Evolutionary conservation across 2,797 vertebrate genomes (phyloP).

Genomic region (Menidia menidia): DNA sequence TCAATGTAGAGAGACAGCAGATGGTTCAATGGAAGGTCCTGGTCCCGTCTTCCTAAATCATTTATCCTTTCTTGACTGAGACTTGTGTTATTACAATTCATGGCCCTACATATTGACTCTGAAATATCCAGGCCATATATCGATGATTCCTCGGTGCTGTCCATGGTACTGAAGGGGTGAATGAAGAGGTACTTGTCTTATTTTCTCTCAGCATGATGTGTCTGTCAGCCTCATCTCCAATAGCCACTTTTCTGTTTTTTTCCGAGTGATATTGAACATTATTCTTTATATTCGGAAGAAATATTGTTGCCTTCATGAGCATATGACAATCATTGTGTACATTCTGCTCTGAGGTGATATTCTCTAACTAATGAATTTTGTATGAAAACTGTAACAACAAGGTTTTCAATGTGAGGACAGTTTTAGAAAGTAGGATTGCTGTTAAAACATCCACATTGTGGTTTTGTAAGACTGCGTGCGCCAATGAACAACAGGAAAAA

Average conservation of each 20-base stretch:
- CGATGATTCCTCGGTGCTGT: constrained; percentile 1
- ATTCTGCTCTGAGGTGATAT: not conserved
- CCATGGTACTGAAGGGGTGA: constrained; percentile 8
- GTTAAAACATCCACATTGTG: too few species aligned
- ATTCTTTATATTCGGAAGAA: not conserved
- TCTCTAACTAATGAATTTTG: too few species aligned
- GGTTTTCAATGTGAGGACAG: not conserved
- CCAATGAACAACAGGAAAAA: too few species aligned
- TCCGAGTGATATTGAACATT: not conserved
- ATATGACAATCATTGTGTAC: not conserved
- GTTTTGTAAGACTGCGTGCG: too few species aligned
- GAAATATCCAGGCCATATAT: not conserved
- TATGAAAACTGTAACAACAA: not conserved
- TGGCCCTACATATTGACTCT: not conserved
- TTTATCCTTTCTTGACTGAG: not conserved
- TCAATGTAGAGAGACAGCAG: not conserved
- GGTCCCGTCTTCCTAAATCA: not conserved
- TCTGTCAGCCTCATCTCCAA: not conserved
- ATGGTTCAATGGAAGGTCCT: not conserved
- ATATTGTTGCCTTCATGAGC: not conserved
- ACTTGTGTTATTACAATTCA: not conserved
- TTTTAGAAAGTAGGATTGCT: too few species aligned
- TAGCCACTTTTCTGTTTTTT: not conserved
- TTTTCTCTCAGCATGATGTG: not conserved
- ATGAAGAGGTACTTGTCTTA: too few species aligned